Evolutionary conservation across 2,113 vertebrate genomes (phyloP), one percentile per base, ranked within the genome.

Genomic region (Pholis gunnellus): DNA sequence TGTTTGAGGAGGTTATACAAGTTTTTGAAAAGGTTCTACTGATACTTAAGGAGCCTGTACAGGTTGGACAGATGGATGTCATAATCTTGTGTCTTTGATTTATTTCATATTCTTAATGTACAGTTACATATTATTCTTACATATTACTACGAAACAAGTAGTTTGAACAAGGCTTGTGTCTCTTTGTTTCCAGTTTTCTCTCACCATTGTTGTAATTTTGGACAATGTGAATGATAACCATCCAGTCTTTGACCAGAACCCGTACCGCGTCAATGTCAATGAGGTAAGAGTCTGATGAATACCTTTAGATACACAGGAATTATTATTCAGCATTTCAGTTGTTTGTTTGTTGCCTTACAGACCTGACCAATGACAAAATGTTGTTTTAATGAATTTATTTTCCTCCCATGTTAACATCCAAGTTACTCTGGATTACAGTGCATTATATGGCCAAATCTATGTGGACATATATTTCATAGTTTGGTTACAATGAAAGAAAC

Each of bases 281-380:
- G 95, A 96, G 95, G 95, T 96, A 88, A 91, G 87, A 67, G 1
- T 50, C 34, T 38, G 13, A 78, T 48, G 9, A 74, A 70, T 44
- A 54, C 38, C 34, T 38, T 25, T 22, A 4, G 73, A 25, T n/a
- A 14, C 20, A 36, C 46, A 9, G 29, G 4, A 48, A 2, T 25
- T 63, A 74, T n/a, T 61, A n/a, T 67, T 67, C 52, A 56, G 22
- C 48, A 52, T 22, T 52, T 6, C 20, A 48, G 14, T 11, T 56
- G 22, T 56, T 54, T 22, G 4, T 46, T 36, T 57, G 1, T 60
- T 64, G 9, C 60, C 11, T 25, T 8, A 31, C 5, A 38, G 60
- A 64, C 36, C 38, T 22, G 66, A 48, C 9, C 46, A 22, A 52
- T 22, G 20, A 18, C 20, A 9, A 22, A 9, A 22, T 68, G 17